Evolutionary conservation across 2,797 vertebrate species (phyloP).

Genomic region (Semotilus atromaculatus): DNA sequence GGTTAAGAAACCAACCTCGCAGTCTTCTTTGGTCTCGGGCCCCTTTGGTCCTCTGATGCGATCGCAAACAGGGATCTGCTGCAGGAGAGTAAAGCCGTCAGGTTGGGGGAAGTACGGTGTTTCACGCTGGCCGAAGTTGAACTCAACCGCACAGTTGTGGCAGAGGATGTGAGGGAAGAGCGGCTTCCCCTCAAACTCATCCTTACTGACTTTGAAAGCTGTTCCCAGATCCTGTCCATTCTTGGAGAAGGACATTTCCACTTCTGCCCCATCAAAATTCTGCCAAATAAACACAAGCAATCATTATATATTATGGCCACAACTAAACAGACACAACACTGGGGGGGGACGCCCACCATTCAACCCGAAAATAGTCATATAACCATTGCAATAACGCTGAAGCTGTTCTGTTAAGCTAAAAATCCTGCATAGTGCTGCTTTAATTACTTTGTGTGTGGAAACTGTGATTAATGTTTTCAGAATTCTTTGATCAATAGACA

Average conservation of each 20-base stretch:
- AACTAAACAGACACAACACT: neutral
- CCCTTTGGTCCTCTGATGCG: constrained; percentile 90
- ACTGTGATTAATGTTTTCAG: neutral
- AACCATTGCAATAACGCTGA: no score
- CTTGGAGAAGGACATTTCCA: constrained; percentile 91
- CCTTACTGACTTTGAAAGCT: constrained; percentile 90
- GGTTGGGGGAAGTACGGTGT: constrained; percentile 90
- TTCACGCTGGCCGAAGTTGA: constrained; percentile 97
- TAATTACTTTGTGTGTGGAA: neutral
- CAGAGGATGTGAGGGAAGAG: constrained; percentile 96
- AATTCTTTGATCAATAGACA: neutral
- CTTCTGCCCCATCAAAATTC: constrained; percentile 92
- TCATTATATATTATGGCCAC: neutral
- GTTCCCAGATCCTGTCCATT: constrained; percentile 91
- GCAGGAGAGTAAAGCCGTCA: constrained; percentile 88
- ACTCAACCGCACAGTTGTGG: constrained; percentile 98
- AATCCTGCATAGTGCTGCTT: no score
- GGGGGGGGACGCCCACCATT: no score
- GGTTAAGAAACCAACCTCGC: constrained; percentile 80
- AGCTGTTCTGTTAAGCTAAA: no score
- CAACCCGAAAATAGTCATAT: no score
- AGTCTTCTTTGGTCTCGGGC: constrained; percentile 94
- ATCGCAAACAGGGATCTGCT: constrained; percentile 87
- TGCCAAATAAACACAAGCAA: constrained; percentile 61
- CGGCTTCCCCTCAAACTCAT: constrained; percentile 80